Evolutionary conservation across 2,888 invertebrate genomes (phyloP).

Genomic region (Pterostichus niger): DNA sequence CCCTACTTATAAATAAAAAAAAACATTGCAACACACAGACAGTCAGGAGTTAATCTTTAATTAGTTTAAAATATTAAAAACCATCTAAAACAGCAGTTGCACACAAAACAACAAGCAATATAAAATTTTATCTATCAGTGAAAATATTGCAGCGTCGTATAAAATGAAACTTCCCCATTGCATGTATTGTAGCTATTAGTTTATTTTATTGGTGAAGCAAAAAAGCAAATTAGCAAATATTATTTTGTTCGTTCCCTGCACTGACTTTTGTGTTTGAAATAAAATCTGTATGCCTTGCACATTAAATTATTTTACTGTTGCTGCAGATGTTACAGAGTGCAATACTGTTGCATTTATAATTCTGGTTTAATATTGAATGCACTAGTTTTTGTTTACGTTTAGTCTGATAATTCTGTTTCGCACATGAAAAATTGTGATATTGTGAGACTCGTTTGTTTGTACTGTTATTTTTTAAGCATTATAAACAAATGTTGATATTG

Average conservation of each 20-base stretch:
- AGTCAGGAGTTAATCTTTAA: slow-evolving; percentile 25
- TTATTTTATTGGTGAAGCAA: slow-evolving; percentile 33
- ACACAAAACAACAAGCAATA: slow-evolving; percentile 29
- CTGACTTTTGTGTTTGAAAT: slow-evolving; percentile 48
- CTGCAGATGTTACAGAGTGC: slow-evolving; percentile 41
- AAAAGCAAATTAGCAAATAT: slow-evolving; percentile 44
- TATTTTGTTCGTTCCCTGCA: slow-evolving; percentile 27
- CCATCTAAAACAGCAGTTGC: slow-evolving; percentile 38
- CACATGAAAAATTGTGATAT: slow-evolving; percentile 37
- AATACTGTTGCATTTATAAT: slow-evolving; percentile 46
- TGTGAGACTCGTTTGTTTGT: slow-evolving; percentile 24
- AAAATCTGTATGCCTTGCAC: slow-evolving; percentile 43
- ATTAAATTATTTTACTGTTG: slow-evolving; percentile 46
- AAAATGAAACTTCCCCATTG: slow-evolving; percentile 35
- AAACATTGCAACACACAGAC: background rate
- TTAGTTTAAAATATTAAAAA: slow-evolving; percentile 42
- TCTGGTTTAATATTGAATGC: slow-evolving; percentile 41
- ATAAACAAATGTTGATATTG: background rate
- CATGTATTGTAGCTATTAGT: slow-evolving; percentile 28
- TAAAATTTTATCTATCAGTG: slow-evolving; percentile 55
- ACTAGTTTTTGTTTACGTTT: slow-evolving; percentile 41
- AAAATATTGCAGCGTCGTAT: slow-evolving; percentile 29
- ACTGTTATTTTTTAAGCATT: background rate
- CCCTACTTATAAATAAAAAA: slow-evolving; percentile 21
- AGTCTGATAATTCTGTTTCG: slow-evolving; percentile 35